These are phyloP conservation scores for Cataglyphis rosenhaueri DNA, from an alignment of 2,888 invertebrate genomes.

Conservation along the genomic window DNA sequence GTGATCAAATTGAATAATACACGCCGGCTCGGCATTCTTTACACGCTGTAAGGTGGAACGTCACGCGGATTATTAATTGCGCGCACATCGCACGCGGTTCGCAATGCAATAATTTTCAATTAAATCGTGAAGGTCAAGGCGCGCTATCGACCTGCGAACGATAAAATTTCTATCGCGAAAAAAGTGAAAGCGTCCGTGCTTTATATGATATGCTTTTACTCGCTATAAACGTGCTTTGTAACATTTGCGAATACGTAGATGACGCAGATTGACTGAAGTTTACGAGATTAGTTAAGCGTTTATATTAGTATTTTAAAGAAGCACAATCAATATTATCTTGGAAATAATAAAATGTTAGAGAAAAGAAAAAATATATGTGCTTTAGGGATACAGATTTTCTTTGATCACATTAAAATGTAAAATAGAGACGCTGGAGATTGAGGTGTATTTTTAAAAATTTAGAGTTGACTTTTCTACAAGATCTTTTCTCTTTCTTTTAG, in stretches of 20 bases:
- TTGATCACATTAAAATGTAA: background rate
- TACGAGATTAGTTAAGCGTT: background rate
- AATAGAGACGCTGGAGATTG: background rate
- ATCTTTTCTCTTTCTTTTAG: background rate
- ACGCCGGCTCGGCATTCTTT: background rate
- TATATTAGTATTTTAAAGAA: background rate
- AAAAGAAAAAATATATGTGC: background rate
- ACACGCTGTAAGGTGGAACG: background rate
- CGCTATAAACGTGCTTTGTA: background rate
- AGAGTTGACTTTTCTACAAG: background rate
- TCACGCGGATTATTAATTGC: conserved; percentile 44
- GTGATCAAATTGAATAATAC: conserved; percentile 48
- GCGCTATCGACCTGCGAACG: background rate
- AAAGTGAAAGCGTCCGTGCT: background rate
- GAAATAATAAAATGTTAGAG: background rate
- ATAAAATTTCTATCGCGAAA: conserved; percentile 23
- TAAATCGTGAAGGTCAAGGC: conserved; percentile 27
- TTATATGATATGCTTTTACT: background rate
- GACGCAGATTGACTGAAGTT: background rate
- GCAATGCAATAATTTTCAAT: conserved; percentile 45
- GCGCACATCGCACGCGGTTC: background rate
- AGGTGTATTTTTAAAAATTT: background rate
- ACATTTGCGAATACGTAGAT: background rate
- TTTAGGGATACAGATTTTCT: background rate
- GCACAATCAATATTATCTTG: background rate